phyloP scores from a whole-genome alignment of 1,140 invertebrate genomes.

The Habropoda laboriosa region DNA sequence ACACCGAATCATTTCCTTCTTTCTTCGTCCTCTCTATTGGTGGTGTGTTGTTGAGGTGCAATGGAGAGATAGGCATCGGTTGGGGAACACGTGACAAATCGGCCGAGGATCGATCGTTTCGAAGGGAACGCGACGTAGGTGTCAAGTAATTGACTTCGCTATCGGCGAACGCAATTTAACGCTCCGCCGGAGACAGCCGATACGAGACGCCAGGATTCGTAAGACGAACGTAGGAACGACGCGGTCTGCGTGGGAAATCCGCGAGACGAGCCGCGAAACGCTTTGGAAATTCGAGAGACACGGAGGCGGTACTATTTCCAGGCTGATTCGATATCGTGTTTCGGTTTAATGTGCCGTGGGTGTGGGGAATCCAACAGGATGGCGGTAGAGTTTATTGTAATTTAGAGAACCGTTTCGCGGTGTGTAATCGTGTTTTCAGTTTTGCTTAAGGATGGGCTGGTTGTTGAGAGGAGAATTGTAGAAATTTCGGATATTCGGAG shows the following conservation, averaged over 20 bases:
- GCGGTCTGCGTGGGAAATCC: slow-evolving; percentile 21
- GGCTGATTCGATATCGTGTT: background rate
- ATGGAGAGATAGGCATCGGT: background rate
- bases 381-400: background rate
- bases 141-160: slow-evolving; percentile 49
- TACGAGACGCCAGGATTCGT: slow-evolving; percentile 24
- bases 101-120: slow-evolving; percentile 4
- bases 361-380: no score
- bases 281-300: background rate
- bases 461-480: no score
- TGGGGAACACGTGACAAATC: slow-evolving; percentile 29
- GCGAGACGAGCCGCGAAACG: slow-evolving; percentile 2
- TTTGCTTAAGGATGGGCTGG: background rate
- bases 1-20: no score
- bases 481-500: no score
- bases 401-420: background rate
- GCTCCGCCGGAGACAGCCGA: slow-evolving; percentile 21
- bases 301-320: background rate
- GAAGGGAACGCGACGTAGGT: slow-evolving; percentile 18
- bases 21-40: background rate
- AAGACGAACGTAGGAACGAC: background rate
- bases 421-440: background rate
- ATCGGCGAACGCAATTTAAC: slow-evolving; percentile 44
- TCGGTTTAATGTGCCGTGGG: background rate
- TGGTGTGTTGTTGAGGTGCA: no score